A percentile compares a stretch with the other conserved stretches of the same genome.
Conservation (phyloP, 1,140 invertebrate species). For the Lordiphosa stackelbergi region DNA sequence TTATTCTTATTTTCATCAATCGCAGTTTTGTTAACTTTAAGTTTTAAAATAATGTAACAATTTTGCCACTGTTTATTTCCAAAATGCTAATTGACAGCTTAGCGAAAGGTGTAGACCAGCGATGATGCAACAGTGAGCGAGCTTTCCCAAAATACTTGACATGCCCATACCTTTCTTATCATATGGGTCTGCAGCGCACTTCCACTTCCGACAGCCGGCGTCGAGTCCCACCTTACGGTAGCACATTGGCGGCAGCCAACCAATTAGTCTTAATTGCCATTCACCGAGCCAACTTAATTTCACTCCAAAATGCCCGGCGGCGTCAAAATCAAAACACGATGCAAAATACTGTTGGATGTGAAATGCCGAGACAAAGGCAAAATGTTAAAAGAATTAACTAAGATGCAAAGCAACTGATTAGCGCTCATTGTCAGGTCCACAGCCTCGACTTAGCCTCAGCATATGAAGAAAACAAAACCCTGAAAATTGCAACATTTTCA, state of each 20-base stretch:
- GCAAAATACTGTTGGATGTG: slow-evolving; percentile 34
- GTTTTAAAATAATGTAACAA: too few species aligned
- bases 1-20: too few species aligned
- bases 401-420: slow-evolving; percentile 57
- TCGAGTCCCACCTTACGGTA: slow-evolving; percentile 2
- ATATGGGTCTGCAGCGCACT: slow-evolving; percentile 49
- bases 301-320: slow-evolving; percentile 17
- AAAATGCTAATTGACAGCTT: too few species aligned
- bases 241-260: slow-evolving; percentile 7
- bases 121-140: slow-evolving; percentile 41
- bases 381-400: slow-evolving; percentile 34
- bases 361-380: slow-evolving; percentile 44
- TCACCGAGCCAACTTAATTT: slow-evolving; percentile 48
- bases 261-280: slow-evolving; percentile 70
- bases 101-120: too few species aligned
- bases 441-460: slow-evolving; percentile 25
- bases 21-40: too few species aligned
- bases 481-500: slow-evolving; percentile 71
- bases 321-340: slow-evolving; percentile 20
- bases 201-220: slow-evolving; percentile 20
- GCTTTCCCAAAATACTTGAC: slow-evolving; percentile 6
- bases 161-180: slow-evolving; percentile 13
- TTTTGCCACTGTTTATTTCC: too few species aligned
- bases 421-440: slow-evolving; percentile 48
- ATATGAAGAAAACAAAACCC: slow-evolving; percentile 13